phyloP scores from a whole-genome alignment of 2,888 invertebrate genomes.

The Temnothorax unifasciatus region DNA sequence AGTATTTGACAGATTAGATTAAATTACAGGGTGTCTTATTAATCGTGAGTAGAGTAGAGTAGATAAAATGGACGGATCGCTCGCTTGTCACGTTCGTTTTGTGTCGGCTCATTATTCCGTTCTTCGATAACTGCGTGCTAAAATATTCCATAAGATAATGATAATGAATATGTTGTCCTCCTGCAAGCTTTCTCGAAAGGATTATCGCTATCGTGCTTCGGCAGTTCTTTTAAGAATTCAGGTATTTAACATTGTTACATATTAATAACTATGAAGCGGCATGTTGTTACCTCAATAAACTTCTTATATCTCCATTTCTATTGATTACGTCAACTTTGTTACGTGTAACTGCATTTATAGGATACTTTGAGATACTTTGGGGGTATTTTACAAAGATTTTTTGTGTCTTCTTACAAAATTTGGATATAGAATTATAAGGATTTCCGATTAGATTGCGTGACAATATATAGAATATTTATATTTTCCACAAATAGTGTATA shows the following conservation, averaged over 20 bases:
- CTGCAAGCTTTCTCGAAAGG: conserved; percentile 86
- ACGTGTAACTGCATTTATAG: not conserved
- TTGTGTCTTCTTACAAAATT: not conserved
- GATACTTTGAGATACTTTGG: not conserved
- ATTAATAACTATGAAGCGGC: not conserved
- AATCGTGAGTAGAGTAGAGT: not conserved
- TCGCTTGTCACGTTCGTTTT: not conserved
- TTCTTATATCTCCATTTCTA: not conserved
- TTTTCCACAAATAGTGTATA: not conserved
- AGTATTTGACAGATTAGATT: conserved; percentile 84
- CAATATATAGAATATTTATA: not conserved
- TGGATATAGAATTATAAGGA: not conserved
- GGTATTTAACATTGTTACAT: conserved; percentile 84
- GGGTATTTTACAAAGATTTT: not conserved
- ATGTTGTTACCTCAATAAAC: not conserved
- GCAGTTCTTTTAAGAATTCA: conserved; percentile 87
- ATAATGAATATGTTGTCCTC: conserved; percentile 59
- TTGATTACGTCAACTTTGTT: not conserved
- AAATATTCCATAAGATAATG: conserved; percentile 12
- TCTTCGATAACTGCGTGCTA: not conserved
- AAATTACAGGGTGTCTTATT: not conserved
- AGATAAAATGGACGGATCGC: not conserved
- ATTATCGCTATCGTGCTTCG: conserved; percentile 87
- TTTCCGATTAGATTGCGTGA: not conserved
- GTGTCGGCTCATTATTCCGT: not conserved